Evolutionary conservation across 2,113 vertebrate species (phyloP), one percentile per base, ranked within the genome.

Genomic region (Podarcis cretensis): DNA sequence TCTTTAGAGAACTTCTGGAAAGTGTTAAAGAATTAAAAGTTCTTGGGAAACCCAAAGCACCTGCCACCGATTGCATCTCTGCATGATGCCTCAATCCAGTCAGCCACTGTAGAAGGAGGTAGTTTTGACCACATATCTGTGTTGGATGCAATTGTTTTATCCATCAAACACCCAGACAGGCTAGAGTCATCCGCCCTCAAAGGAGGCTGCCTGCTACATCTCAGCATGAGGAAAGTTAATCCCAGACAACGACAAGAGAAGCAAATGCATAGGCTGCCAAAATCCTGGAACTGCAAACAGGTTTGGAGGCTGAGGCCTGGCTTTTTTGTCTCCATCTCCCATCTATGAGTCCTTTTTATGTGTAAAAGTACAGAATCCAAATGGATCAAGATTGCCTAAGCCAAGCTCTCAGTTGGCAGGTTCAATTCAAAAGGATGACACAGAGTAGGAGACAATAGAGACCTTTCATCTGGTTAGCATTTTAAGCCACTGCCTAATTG

Each of bases 341-440:
- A 63, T 25, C 23, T 27, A 23, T 27, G 65, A 68, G 25, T n/a
- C 40, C 18, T 66, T 25, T 35, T 40, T 32, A 20, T 75, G 54
- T 37, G 77, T 7, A 57, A 77, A 78, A 43, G 27, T 48, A 63
- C 25, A 37, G 84, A 27, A 57, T 8, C 59, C 84, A 59, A 27
- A 59, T 35, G 32, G 48, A 14, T 35, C 73, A 16, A 18, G 57
- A 57, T 74, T 71, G 30, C 43, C 68, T 20, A 30, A 8, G 20
- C 48, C 23, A 9, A 2, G 8, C 23, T 76, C 32, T 30, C 20
- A 75, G 23, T 30, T 37, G 10, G 71, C 14, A 37, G 35, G 13
- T 40, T 85, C 74, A 8, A 25, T 83, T 92, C 90, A 92, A 94
- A 79, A 86, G 73, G 81, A 57, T 81, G 90, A 83, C 85, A 32